Base-by-base conservation (phyloP, 2,797 vertebrate species). In the Euphonia xanthogaster region DNA sequence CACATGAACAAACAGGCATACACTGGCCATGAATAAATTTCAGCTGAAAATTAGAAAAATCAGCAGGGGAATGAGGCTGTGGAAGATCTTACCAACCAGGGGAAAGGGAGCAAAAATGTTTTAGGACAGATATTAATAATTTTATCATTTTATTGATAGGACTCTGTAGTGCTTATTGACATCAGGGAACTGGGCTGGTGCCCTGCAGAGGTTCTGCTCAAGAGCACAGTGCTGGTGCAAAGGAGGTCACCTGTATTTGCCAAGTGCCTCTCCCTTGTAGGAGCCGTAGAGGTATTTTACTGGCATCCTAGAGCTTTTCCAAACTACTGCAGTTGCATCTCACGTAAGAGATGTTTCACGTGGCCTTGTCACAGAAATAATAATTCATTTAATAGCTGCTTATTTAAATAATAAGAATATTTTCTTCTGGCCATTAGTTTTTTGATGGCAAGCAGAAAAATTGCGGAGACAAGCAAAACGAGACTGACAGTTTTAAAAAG, bases 1-100 rank as follows among this genome's bases (percentile, higher is more conserved):
- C 93, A 84, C 61, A 30, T 51, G 70, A 57, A 74, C 40, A 60
- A 80, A 54, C 67, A 79, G 61, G 51, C 55, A 35, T 86, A 45
- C n/a, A 2, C 57, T 90, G 50, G 42, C 80, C 61, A 75, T 65
- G 84, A 84, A 88, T 92, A 78, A 84, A 95, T 88, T 90, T 57
- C 60, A 81, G 24, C 77, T 84, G 93, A 73, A 91, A 92, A 93
- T 92, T 45, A 84, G 54, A 75, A 61, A 78, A 84, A 72, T 71
- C 66, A 57, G 14, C 84, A 81, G 42, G 77, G 80, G 84, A 86
- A 40, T 60, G 66, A 86, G 24, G 1, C 70, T 81, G 33, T 57
- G 35, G 70, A 84, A n/a, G 45, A 78, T 22, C 37, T 88, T 86
- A 73, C 42, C n/a, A 65, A 13, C 25, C 11, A 37, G 33, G 54